Percentiles rank a stretch among this genome's conserved stretches.
Conservation (phyloP, 2,113 vertebrate genomes). For the Scomber scombrus region DNA sequence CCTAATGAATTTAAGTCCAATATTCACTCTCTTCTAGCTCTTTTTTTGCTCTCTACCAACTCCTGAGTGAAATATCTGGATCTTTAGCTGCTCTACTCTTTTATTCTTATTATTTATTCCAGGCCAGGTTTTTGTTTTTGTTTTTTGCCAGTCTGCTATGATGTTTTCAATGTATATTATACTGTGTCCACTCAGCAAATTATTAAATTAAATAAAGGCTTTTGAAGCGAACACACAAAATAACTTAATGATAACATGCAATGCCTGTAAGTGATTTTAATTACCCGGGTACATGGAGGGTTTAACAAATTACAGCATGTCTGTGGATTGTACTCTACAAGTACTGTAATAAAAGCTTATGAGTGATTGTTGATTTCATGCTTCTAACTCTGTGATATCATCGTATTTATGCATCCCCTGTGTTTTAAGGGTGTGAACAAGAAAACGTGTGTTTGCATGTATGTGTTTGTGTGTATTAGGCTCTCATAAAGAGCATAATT, state of each 20-base stretch:
- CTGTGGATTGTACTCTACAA: constrained; percentile 12
- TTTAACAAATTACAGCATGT: constrained; percentile 30
- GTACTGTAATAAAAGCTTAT: constrained; percentile 24
- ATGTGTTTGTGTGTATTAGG: not conserved
- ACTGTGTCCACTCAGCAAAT: not conserved
- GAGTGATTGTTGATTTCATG: constrained; percentile 28
- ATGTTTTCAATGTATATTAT: no score
- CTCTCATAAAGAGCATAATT: constrained; percentile 27
- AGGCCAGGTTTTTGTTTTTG: no score
- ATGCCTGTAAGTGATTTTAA: constrained; percentile 36
- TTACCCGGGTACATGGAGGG: constrained; percentile 19
- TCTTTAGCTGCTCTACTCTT: no score
- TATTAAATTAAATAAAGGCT: not conserved
- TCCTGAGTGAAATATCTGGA: no score
- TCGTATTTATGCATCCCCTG: constrained; percentile 18
- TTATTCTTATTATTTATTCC: no score
- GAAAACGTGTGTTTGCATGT: not conserved
- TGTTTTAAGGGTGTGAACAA: constrained; percentile 18
- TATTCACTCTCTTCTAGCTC: no score
- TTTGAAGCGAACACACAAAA: not conserved
- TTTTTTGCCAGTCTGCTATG: no score
- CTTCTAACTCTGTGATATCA: constrained; percentile 12
- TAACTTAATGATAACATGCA: not conserved
- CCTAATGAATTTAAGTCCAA: no score
- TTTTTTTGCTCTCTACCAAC: no score